Conservation (phyloP, 2,888 invertebrate species). For the Marronus borbonicus region DNA sequence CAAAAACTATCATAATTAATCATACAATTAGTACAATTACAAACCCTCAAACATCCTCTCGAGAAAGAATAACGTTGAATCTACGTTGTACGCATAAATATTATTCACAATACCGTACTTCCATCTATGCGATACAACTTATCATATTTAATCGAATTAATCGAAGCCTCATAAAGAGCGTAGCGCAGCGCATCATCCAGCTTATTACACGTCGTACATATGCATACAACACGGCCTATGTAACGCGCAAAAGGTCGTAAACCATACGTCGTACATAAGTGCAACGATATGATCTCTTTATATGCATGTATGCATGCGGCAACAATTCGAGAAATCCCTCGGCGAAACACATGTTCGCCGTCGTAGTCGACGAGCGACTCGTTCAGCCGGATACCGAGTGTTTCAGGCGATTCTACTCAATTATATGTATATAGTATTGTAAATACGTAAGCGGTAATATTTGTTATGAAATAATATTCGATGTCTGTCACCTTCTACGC, state of each 20-base stretch:
- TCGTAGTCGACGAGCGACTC: background rate
- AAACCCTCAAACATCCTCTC: too few species aligned
- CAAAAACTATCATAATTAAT: too few species aligned
- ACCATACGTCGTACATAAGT: background rate
- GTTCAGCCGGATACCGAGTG: too few species aligned
- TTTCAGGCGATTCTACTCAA: too few species aligned
- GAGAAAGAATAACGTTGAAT: too few species aligned
- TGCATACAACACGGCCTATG: background rate
- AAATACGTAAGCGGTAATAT: background rate
- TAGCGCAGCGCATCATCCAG: background rate
- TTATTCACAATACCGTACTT: too few species aligned
- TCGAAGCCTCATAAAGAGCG: conserved; percentile 30
- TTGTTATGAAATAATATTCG: too few species aligned
- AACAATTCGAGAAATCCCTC: conserved; percentile 26
- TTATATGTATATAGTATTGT: background rate
- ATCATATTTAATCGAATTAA: conserved; percentile 42
- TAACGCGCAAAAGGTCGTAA: background rate
- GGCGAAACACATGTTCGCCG: conserved; percentile 28
- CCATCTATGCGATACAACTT: conserved; percentile 22
- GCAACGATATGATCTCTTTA: conserved; percentile 3
- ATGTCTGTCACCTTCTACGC: too few species aligned
- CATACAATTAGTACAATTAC: too few species aligned
- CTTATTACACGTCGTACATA: background rate
- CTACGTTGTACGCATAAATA: too few species aligned
- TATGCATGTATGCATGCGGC: background rate